phyloP scores from a whole-genome alignment of 2,888 invertebrate species.

The Clusia tigrina region DNA sequence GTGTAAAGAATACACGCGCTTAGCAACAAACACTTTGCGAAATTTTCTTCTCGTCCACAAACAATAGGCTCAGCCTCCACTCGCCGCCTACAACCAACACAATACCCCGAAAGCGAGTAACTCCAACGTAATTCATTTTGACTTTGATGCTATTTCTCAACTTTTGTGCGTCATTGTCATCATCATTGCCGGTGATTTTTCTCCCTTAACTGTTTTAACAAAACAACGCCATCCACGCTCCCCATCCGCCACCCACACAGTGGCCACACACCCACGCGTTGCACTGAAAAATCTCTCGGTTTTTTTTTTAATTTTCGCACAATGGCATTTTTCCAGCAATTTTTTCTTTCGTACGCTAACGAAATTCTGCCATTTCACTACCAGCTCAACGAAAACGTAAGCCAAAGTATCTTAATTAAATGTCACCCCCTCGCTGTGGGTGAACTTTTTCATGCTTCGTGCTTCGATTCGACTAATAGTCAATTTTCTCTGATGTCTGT shows the following conservation, averaged over 20 bases:
- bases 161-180: neutral
- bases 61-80: too few species aligned
- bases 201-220: neutral
- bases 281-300: neutral
- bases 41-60: too few species aligned
- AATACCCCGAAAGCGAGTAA: neutral
- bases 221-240: neutral
- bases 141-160: neutral
- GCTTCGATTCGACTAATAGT: slow-evolving; percentile 48
- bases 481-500: slow-evolving; percentile 48
- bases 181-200: slow-evolving; percentile 7
- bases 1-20: too few species aligned
- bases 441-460: neutral
- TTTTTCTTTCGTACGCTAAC: slow-evolving; percentile 1
- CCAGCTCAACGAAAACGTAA: slow-evolving; percentile 40
- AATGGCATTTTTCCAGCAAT: neutral
- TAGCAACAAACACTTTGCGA: too few species aligned
- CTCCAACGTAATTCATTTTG: neutral
- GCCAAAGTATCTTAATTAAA: slow-evolving; percentile 60
- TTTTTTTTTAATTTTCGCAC: neutral
- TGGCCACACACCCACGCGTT: neutral
- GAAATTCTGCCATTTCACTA: slow-evolving; percentile 2
- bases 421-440: slow-evolving; percentile 51
- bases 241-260: neutral
- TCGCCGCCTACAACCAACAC: neutral